Evolutionary conservation across 2,113 vertebrate species (phyloP), one percentile per base, ranked within the genome.

Genomic region (Lichenostomus cassidix): DNA sequence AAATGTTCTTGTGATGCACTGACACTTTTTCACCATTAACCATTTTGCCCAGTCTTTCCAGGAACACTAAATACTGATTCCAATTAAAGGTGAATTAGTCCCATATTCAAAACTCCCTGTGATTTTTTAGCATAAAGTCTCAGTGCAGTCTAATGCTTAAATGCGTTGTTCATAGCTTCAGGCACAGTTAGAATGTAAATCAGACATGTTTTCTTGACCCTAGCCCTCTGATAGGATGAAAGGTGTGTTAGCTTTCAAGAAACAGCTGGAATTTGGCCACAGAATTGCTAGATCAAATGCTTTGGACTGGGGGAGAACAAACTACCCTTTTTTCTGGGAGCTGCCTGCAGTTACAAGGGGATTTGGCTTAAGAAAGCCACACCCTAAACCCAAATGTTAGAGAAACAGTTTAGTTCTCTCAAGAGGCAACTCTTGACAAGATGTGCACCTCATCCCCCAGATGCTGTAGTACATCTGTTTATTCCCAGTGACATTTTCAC

Each of bases 341-440:
- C 86, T 92, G 77, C 70, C 80, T 79, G 92, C 82, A 95, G 67
- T 91, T 90, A 47, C 5, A 62, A 78, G 41, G 60, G 55, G 56
- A 75, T 87, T 81, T 47, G 68, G 76, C 86, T 90, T 86, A 35
- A 62, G 69, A 58, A 94, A 94, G 80, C 71, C 62, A 39, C 37
- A 85, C 37, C 31, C 53, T 58, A 90, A 74, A 42, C 60, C 83
- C 90, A 78, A 62, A 55, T 64, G 89, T 93, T 37, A 90, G 60
- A 78, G 27, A 13, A 85, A 77, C 19, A 35, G 35, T 60, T 92
- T 49, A 24, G 37, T 11, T 81, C 47, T 71, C 46, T 46, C 39
- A 67, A 63, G 92, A 96, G 83, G 83, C 70, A 89, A 93, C 69
- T 83, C 86, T 47, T 84, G 80, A 37, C 14, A 87, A 87, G 86